phyloP scores from a whole-genome alignment of 2,888 invertebrate genomes.

The Sialis lutaria region DNA sequence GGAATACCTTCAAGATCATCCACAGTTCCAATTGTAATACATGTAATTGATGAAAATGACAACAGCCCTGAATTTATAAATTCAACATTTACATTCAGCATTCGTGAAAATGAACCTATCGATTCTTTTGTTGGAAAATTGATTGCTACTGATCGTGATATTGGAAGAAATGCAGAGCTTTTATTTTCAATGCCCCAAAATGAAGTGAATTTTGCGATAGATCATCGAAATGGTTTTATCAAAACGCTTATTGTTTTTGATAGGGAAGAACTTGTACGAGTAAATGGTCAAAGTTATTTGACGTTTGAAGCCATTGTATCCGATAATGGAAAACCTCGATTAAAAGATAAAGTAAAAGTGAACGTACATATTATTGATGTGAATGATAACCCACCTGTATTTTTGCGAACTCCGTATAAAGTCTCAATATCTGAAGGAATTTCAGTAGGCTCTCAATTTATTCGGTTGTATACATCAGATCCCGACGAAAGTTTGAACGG shows the following conservation, averaged over 20 bases:
- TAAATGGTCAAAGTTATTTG: slow-evolving; percentile 60
- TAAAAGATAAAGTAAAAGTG: slow-evolving; percentile 74
- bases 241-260: slow-evolving; percentile 75
- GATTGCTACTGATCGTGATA: slow-evolving; percentile 75
- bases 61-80: slow-evolving; percentile 86
- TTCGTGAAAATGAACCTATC: slow-evolving; percentile 73
- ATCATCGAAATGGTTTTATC: slow-evolving; percentile 80
- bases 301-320: slow-evolving; percentile 74
- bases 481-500: slow-evolving; percentile 81
- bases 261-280: slow-evolving; percentile 66
- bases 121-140: slow-evolving; percentile 87
- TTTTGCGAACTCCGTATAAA: slow-evolving; percentile 65
- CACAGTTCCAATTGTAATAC: slow-evolving; percentile 78
- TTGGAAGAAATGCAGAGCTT: slow-evolving; percentile 80
- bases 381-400: slow-evolving; percentile 79
- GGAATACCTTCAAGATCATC: slow-evolving; percentile 65
- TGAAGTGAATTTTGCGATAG: slow-evolving; percentile 72
- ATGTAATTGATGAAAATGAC: slow-evolving; percentile 92
- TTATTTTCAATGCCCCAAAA: slow-evolving; percentile 59
- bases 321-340: slow-evolving; percentile 61
- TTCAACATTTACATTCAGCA: slow-evolving; percentile 74
- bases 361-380: slow-evolving; percentile 77
- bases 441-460: slow-evolving; percentile 60
- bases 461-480: slow-evolving; percentile 72
- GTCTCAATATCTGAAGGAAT: slow-evolving; percentile 85